Percentiles rank a stretch among this genome's conserved stretches.
Conservation (phyloP, 2,797 vertebrate genomes). For the Thalassophryne amazonica region DNA sequence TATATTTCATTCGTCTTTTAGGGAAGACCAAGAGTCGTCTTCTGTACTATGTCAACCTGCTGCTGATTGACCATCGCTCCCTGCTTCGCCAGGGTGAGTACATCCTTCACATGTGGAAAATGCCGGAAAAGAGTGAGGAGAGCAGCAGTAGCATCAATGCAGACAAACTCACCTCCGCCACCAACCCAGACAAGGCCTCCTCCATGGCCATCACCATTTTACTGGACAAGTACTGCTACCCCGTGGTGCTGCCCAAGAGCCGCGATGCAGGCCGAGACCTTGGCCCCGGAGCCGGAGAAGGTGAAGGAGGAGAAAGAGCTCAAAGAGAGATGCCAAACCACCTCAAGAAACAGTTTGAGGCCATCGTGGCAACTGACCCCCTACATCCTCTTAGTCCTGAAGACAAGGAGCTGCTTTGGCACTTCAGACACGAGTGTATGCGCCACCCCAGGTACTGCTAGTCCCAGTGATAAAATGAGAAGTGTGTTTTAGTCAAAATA, state of each 20-base stretch:
- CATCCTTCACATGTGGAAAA: slow-evolving; percentile 98
- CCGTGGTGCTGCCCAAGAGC: slow-evolving; percentile 92
- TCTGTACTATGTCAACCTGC: slow-evolving; percentile 95
- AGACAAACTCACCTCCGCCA: slow-evolving; percentile 96
- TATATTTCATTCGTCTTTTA: not conserved
- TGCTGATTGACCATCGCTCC: slow-evolving; percentile 94
- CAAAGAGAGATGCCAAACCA: slow-evolving; percentile 97
- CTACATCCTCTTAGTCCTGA: slow-evolving; percentile 93
- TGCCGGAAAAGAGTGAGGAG: slow-evolving; percentile 92
- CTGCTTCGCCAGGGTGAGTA: slow-evolving; percentile 94
- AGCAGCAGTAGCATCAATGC: slow-evolving; percentile 95
- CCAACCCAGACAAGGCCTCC: slow-evolving; percentile 93
- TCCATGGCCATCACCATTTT: slow-evolving; percentile 94
- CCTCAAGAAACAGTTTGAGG: slow-evolving; percentile 92
- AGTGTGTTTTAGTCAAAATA: no score
- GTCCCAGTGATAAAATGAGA: no score
- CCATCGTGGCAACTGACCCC: slow-evolving; percentile 91
- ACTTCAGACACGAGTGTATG: slow-evolving; percentile 94
- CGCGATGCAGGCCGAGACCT: slow-evolving; percentile 62
- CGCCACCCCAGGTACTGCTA: slow-evolving; percentile 82
- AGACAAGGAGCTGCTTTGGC: slow-evolving; percentile 97
- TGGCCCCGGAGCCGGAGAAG: slow-evolving; percentile 61
- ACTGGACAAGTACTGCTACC: slow-evolving; percentile 95
- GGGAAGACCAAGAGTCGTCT: slow-evolving; percentile 86
- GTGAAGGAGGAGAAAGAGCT: slow-evolving; percentile 79